phyloP scores from a whole-genome alignment of 2,797 vertebrate genomes.

The Phyllotis vaccarum region DNA sequence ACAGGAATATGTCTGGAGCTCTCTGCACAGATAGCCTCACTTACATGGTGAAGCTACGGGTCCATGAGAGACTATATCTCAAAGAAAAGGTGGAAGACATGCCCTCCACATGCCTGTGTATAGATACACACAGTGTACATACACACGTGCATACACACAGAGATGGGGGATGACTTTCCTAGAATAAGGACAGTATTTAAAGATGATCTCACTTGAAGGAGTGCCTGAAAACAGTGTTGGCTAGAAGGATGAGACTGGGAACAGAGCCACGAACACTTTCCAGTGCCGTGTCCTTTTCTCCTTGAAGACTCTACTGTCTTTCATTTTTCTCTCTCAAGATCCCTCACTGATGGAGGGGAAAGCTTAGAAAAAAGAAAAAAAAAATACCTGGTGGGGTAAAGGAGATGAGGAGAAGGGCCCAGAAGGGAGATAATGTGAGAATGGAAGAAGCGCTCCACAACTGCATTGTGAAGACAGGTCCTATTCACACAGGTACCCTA shows the following conservation, averaged over 20 bases:
- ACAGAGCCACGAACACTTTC: background rate
- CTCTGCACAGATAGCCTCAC: background rate
- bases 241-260: background rate
- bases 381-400: background rate
- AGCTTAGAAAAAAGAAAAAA: background rate
- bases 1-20: background rate
- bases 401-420: background rate
- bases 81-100: background rate
- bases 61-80: background rate
- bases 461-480: no score
- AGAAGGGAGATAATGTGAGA: background rate
- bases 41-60: background rate
- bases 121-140: no score
- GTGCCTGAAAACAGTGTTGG: no score
- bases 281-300: rapidly evolving
- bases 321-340: no score
- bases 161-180: background rate
- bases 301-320: background rate
- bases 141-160: background rate
- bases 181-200: background rate
- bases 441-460: background rate
- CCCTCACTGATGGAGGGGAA: background rate
- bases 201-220: background rate
- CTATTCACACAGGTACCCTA: background rate
- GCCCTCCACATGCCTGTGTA: background rate